A percentile compares a stretch with the other conserved stretches of the same genome.
These are phyloP conservation scores for Diabrotica undecimpunctata DNA, from an alignment of 1,140 invertebrate genomes.

Conservation along the genomic window DNA sequence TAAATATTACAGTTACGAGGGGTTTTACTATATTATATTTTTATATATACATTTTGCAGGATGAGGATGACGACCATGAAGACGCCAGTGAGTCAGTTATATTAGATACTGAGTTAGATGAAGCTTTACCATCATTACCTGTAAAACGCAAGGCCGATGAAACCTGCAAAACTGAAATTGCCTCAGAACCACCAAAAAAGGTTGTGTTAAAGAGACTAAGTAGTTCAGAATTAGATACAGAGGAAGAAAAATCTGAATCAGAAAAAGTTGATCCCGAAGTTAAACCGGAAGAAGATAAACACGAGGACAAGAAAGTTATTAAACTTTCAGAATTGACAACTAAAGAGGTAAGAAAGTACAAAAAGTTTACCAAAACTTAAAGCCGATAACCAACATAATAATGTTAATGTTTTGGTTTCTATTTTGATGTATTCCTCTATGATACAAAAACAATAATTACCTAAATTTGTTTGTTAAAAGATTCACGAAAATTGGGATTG, in stretches of 20 bases:
- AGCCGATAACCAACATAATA: too few species aligned
- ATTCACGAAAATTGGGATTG: too few species aligned
- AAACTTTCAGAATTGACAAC: slow-evolving; percentile 60
- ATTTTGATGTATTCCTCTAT: too few species aligned
- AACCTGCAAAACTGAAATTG: slow-evolving; percentile 34
- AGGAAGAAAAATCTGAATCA: slow-evolving; percentile 27
- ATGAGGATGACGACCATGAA: slow-evolving; percentile 46
- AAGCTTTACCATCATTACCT: slow-evolving; percentile 42
- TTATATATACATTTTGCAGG: slow-evolving; percentile 22
- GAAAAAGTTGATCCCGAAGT: slow-evolving; percentile 47
- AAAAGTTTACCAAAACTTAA: too few species aligned
- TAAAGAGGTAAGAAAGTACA: slow-evolving; percentile 55
- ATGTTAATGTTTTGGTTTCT: too few species aligned
- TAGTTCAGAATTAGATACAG: slow-evolving; percentile 25
- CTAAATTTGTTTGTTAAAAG: too few species aligned
- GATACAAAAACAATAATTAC: too few species aligned
- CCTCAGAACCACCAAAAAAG: slow-evolving; percentile 50
- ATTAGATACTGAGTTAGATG: slow-evolving; percentile 42
- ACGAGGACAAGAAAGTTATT: slow-evolving; percentile 50
- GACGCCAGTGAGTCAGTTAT: slow-evolving; percentile 40
- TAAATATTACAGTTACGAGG: too few species aligned
- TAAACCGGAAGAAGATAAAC: slow-evolving; percentile 21
- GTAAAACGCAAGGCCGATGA: slow-evolving; percentile 30
- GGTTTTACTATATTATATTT: too few species aligned
- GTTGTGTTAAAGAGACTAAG: slow-evolving; percentile 62